These are phyloP conservation scores for Copidosoma floridanum DNA, from an alignment of 1,140 invertebrate species.

Conservation along the genomic window DNA sequence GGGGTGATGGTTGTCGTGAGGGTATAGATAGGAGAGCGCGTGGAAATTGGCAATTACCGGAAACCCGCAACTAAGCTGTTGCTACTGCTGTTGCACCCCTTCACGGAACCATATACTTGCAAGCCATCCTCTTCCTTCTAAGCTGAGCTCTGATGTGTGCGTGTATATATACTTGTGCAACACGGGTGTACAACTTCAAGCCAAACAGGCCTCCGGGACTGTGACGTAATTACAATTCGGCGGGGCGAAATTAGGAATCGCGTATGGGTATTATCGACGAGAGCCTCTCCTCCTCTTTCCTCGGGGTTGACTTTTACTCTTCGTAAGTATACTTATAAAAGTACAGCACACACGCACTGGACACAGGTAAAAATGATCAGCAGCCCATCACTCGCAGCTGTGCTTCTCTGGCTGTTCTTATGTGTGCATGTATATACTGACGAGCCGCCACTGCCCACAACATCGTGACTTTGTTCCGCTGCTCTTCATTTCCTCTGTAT, in stretches of 20 bases:
- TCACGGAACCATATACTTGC: not conserved
- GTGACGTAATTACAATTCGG: conserved; percentile 16
- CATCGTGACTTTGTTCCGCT: no score
- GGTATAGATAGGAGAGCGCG: no score
- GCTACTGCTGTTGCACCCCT: no score
- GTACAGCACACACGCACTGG: no score
- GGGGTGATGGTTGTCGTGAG: no score
- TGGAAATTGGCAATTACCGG: conserved; percentile 48
- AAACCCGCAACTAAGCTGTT: conserved; percentile 43
- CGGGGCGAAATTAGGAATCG: conserved; percentile 17
- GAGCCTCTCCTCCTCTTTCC: not conserved
- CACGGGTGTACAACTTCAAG: conserved; percentile 13
- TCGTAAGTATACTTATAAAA: no score
- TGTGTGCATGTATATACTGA: not conserved
- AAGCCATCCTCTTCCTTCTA: no score
- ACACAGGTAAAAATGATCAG: no score
- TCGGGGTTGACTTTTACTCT: conserved; percentile 20
- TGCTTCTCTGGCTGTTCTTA: no score
- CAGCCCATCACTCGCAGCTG: conserved; percentile 2
- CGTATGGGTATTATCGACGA: conserved; percentile 10
- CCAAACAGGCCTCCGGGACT: conserved; percentile 15
- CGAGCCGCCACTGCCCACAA: conserved; percentile 35
- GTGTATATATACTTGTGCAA: no score
- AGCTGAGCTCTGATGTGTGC: no score
- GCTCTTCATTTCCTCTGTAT: no score